Base-by-base conservation (phyloP, 1,140 invertebrate species). In the Drosophila ficusphila region DNA sequence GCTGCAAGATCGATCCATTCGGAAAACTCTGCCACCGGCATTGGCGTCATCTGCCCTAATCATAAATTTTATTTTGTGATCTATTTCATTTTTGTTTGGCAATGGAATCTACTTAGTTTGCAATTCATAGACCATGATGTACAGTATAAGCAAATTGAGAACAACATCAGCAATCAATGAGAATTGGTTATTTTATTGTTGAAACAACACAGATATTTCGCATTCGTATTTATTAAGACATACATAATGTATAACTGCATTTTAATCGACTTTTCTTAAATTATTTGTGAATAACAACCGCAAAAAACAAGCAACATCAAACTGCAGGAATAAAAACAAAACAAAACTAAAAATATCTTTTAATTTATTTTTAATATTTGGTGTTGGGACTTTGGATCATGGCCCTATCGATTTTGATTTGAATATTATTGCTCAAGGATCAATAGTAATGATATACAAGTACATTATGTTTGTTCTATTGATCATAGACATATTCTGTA, bases 21-120 rank as follows among this genome's bases (percentile, higher is more conserved):
- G 27, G 29, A 53, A 31, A 18, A 16, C 38, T 60, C 36, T 27
- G 51, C 34, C 44, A 31, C 33, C 19, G 51, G 38, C 51, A 27
- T 64, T 72, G 75, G 56, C 75, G 82, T 81, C 82, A 88, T 86
- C 73, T 88, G 82, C 51, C 81, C 73, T 88, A 86, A 86, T 85
- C 81, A 86, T 86, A 86, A 86, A 76, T 79, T 72, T 72, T 57
- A 60, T 74, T 71, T 79, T 79, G 57, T 62, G 68, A 76, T 64
- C 51, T 85, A 16, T 58, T 23, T 48, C 31, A 62, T 60, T 51
- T 72, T 53, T 25, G 68, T 73, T 86, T 76, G 41, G 71, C 81
- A 86, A 86, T 76, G 79, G 60, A 79, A 82, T 79, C 61, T 53
- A 75, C 69, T 38, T 47, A 69, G 74, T 54, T 83, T 49, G 60